Conservation (phyloP, 35 echinoderm and acorn worm species). For the Heliocidaris tuberculata region DNA sequence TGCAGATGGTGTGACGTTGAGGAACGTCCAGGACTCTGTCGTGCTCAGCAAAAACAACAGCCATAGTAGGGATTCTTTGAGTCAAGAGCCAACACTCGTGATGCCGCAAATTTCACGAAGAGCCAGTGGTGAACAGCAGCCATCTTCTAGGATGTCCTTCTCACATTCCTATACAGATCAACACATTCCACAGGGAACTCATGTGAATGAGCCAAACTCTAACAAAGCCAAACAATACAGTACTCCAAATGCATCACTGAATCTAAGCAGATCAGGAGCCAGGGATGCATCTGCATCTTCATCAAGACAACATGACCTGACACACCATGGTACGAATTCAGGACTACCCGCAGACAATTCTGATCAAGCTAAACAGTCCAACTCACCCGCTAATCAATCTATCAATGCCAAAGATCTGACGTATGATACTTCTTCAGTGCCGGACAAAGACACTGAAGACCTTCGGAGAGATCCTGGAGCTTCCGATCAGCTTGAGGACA, state of each 20-base stretch:
- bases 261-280: neutral
- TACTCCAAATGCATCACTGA: neutral
- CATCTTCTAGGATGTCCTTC: neutral
- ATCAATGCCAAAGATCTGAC: neutral
- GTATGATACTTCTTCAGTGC: neutral
- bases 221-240: neutral
- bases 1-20: neutral
- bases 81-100: neutral
- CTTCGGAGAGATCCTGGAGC: neutral
- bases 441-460: neutral
- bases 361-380: neutral
- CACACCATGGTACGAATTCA: neutral
- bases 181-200: neutral
- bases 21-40: neutral
- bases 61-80: constrained; percentile 9
- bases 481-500: neutral
- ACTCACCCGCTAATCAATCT: neutral
- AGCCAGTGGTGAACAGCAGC: neutral
- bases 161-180: neutral
- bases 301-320: neutral
- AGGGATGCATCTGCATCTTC: neutral
- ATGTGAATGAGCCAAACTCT: neutral
- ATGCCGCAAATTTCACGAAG: neutral
- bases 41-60: neutral
- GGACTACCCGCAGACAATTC: neutral